Percentiles rank a stretch among this genome's conserved stretches.
phyloP scores from a whole-genome alignment of 1,140 invertebrate species.

The Kradibia gibbosae region DNA sequence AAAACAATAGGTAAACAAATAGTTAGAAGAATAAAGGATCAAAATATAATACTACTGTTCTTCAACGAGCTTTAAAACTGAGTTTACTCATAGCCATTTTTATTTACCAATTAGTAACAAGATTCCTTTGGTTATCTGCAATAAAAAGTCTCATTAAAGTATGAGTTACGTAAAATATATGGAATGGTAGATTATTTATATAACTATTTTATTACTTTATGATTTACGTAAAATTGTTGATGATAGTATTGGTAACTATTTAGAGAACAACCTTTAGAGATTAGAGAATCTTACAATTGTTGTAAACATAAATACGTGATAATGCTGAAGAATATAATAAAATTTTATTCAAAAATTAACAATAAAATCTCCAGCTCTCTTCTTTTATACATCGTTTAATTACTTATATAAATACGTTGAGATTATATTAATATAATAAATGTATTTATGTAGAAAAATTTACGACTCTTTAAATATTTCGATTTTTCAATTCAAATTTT shows the following conservation, averaged over 20 bases:
- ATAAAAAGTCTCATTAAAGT: slow-evolving; percentile 68
- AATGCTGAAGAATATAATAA: no score
- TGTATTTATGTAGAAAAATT: neutral
- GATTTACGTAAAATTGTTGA: no score
- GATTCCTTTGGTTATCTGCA: slow-evolving; percentile 68
- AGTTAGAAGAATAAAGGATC: neutral
- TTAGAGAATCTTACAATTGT: no score
- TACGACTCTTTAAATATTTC: neutral
- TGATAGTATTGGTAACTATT: no score
- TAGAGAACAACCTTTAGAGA: no score
- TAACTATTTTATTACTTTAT: no score
- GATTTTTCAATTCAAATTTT: neutral
- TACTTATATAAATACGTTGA: neutral
- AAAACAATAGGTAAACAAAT: no score
- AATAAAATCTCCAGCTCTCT: no score
- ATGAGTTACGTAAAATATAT: slow-evolving; percentile 66
- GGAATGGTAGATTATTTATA: no score
- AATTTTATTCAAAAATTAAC: no score
- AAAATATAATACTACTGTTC: slow-evolving; percentile 54
- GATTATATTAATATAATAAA: slow-evolving; percentile 1
- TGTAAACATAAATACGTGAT: no score
- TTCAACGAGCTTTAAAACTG: slow-evolving; percentile 67
- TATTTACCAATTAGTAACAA: slow-evolving; percentile 69
- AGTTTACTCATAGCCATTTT: slow-evolving; percentile 58
- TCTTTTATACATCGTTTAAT: neutral